Percentiles rank a stretch among this genome's conserved stretches.
Conservation (phyloP, 2,797 vertebrate species). For the Vespertilio murinus region DNA sequence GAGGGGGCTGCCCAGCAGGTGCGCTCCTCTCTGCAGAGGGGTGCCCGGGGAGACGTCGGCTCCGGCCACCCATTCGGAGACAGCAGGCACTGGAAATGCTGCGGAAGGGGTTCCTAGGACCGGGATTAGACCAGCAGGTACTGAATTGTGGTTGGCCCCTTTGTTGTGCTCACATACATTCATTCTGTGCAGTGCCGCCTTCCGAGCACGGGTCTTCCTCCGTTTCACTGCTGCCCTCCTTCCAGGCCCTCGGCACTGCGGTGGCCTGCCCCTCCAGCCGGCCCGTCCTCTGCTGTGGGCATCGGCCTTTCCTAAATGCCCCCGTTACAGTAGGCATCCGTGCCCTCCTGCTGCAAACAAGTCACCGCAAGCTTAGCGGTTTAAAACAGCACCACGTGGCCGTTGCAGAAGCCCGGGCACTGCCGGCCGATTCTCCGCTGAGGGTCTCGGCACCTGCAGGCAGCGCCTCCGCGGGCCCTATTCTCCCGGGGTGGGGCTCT, state of each 20-base stretch:
- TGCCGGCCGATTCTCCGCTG: not conserved
- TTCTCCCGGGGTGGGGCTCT: not conserved
- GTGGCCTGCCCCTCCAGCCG: not conserved
- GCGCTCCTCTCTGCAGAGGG: not conserved
- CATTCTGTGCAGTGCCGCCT: not conserved
- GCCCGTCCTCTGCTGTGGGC: not conserved
- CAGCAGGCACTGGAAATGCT: not conserved
- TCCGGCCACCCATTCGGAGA: not conserved
- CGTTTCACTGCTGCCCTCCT: accelerated
- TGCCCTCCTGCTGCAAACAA: not conserved
- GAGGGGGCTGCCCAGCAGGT: not conserved
- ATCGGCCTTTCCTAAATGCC: not conserved
- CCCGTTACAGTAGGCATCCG: not conserved
- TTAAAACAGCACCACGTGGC: not conserved
- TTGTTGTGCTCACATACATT: not conserved
- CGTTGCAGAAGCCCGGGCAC: not conserved
- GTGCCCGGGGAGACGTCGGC: not conserved
- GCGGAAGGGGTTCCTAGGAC: not conserved
- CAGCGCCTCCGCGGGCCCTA: not conserved
- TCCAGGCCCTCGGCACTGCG: not conserved
- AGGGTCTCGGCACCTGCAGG: not conserved
- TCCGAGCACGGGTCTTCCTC: not conserved
- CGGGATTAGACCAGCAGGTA: not conserved
- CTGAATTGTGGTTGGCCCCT: not conserved
- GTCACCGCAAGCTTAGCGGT: not conserved